Evolutionary conservation across 1,140 invertebrate species (phyloP), one percentile per base, ranked within the genome.

Genomic region (Caenorhabditis brenneri): DNA sequence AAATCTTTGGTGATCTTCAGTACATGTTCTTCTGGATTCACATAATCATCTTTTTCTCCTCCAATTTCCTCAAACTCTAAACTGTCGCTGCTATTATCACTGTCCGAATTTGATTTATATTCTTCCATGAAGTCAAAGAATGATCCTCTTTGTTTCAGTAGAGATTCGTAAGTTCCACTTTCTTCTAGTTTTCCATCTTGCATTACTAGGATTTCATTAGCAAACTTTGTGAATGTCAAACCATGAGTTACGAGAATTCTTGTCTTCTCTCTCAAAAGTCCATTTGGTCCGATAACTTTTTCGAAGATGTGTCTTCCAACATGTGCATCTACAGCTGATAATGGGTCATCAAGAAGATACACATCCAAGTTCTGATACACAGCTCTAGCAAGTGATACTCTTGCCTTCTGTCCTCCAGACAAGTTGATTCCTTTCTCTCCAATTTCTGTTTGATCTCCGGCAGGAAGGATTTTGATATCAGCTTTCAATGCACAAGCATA

Each of bases 331-430:
- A 94, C 93, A 0, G 93, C 93, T 53, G 93, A 94, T 36, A 94
- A 87, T 19, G 94, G 93, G 91, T 94, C 94, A 86, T 95, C 94
- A 33, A 95, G 89, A 2, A 95, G 91, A 88, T 94, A 95, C 87
- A 95, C 93, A 88, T 95, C 94, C 22, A 93, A 84, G 85, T 92
- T 89, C 69, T 91, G 91, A 87, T 93, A 93, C 3, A 92, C 90
- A 10, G 92, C 91, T 49, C 89, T 92, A 0, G 95, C 95, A n/a
- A 96, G 93, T 39, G 94, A 93, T 48, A 96, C 93, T 48, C 95
- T 92, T 86, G 95, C 94, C 80, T 94, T 93, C 89, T 96, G 95
- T 2, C 95, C 95, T 12, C 95, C 95, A 16, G 94, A 93, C 7
- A 94, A 87, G 88, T 93, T 93, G 58, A 94, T 91, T 27, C 93